Evolutionary conservation across 2,888 invertebrate genomes (phyloP).

Genomic region (Amiota minor): DNA sequence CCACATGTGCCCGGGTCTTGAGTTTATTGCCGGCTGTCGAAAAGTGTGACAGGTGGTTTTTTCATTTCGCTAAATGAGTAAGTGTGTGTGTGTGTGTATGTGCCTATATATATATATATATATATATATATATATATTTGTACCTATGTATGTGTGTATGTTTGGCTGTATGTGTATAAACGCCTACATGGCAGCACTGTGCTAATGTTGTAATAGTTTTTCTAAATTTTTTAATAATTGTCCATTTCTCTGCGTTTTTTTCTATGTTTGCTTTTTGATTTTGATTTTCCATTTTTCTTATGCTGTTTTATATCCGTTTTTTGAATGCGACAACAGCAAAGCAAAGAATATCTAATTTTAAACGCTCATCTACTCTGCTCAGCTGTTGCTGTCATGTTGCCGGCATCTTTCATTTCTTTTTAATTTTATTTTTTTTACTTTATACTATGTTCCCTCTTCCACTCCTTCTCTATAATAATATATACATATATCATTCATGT

Average conservation of each 20-base stretch:
- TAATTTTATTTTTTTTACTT: background rate
- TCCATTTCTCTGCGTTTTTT: background rate
- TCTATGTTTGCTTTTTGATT: background rate
- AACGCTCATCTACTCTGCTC: conserved; percentile 3
- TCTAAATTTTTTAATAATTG: background rate
- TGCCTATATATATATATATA: no score
- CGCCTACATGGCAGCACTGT: background rate
- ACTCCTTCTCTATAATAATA: background rate
- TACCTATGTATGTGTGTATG: background rate
- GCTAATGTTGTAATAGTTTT: background rate
- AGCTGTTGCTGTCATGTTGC: conserved; percentile 6
- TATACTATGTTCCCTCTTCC: background rate
- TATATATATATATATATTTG: background rate
- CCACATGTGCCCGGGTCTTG: no score
- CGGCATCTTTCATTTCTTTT: background rate
- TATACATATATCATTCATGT: no score
- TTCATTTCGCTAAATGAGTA: background rate
- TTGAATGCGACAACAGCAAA: background rate
- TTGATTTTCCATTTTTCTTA: background rate
- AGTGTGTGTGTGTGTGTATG: background rate
- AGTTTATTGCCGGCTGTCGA: background rate
- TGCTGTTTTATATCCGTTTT: background rate
- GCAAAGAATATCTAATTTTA: background rate
- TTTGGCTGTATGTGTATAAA: background rate
- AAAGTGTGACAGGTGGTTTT: conserved; percentile 2